These are phyloP conservation scores for Poecilia wingei DNA, from an alignment of 2,797 vertebrate species.

Conservation along the genomic window DNA sequence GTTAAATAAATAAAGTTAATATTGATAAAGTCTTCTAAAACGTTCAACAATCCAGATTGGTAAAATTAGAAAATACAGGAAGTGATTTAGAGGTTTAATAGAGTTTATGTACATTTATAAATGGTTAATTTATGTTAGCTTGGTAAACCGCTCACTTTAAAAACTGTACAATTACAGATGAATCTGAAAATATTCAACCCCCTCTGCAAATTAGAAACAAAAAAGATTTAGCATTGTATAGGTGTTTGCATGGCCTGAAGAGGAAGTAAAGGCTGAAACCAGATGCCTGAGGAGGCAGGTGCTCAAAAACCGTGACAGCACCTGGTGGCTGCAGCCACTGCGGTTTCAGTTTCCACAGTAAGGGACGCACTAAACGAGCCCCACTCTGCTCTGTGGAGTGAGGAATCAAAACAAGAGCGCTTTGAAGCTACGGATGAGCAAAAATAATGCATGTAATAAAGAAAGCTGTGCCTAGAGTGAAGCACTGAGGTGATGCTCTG, in stretches of 20 bases:
- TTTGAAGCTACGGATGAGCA: background rate
- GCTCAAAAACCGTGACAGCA: background rate
- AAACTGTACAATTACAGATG: background rate
- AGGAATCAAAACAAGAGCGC: background rate
- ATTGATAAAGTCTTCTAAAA: background rate
- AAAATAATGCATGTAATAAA: background rate
- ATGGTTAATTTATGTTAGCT: background rate
- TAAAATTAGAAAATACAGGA: background rate
- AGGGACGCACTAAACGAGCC: background rate
- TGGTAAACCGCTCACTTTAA: background rate
- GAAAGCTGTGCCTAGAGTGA: background rate
- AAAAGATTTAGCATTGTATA: too few species aligned
- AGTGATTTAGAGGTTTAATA: background rate
- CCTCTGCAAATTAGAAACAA: background rate
- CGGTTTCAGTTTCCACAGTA: background rate
- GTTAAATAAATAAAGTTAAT: background rate
- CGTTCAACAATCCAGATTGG: background rate
- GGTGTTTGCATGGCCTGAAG: background rate
- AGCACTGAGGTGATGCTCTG: background rate
- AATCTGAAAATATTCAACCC: background rate
- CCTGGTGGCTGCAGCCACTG: background rate
- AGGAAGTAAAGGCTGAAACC: background rate
- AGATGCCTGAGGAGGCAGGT: background rate
- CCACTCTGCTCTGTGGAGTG: background rate
- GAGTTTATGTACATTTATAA: background rate